A percentile compares a stretch with the other conserved stretches of the same genome.
Evolutionary conservation across 1,140 invertebrate species (phyloP).

Genomic region (Hycleus cichorii): DNA sequence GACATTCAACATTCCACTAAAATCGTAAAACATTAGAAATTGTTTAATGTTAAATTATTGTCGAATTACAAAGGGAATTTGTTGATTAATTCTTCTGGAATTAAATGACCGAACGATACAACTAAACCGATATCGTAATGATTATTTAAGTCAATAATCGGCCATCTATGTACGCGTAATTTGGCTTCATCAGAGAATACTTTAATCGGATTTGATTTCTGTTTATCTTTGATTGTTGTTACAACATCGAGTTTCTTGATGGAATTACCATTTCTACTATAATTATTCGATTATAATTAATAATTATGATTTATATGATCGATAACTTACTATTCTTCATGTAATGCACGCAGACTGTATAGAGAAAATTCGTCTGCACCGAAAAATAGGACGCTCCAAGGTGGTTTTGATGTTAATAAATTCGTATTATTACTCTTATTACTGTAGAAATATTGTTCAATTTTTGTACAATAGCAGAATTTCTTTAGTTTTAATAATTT

Average conservation of each 20-base stretch:
- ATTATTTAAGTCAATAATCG: slow-evolving; percentile 34
- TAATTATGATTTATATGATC: slow-evolving; percentile 7
- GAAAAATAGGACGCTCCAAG: slow-evolving; percentile 58
- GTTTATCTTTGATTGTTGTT: slow-evolving; percentile 44
- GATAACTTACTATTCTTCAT: slow-evolving; percentile 44
- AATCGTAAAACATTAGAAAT: not conserved
- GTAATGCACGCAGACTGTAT: slow-evolving; percentile 49
- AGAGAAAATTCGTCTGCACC: slow-evolving; percentile 61
- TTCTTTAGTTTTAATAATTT: no score
- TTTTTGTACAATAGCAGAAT: no score
- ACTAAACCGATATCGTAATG: slow-evolving; percentile 60
- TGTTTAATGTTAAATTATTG: slow-evolving; percentile 9
- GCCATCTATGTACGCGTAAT: slow-evolving; percentile 52
- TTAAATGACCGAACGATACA: slow-evolving; percentile 65
- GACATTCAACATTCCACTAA: slow-evolving; percentile 83
- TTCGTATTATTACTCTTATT: no score
- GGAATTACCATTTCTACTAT: slow-evolving; percentile 36
- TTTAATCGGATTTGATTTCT: slow-evolving; percentile 45
- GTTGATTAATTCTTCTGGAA: slow-evolving; percentile 55
- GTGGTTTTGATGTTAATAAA: slow-evolving; percentile 25
- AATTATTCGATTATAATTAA: slow-evolving; percentile 12
- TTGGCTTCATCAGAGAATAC: slow-evolving; percentile 46
- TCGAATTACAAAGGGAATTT: slow-evolving; percentile 53
- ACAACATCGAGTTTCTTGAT: slow-evolving; percentile 52
- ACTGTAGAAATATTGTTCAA: no score